Conservation (phyloP, 2,113 vertebrate species). For the Aphyosemion australe region DNA sequence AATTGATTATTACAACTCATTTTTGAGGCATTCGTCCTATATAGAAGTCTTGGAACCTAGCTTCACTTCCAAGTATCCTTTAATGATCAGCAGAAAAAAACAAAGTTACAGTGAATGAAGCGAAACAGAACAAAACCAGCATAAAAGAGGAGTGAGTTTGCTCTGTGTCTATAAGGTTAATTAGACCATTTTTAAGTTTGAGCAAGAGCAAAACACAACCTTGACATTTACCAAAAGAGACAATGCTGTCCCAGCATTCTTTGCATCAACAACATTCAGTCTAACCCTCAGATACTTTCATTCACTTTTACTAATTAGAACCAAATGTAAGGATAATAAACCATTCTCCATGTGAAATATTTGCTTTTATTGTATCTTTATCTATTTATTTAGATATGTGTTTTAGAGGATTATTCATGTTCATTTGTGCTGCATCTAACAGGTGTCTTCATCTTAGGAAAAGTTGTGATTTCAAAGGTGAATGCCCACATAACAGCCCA, state of each 20-base stretch:
- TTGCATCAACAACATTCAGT: conserved; percentile 2
- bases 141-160: background rate
- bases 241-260: background rate
- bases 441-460: no score
- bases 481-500: no score
- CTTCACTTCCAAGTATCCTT: background rate
- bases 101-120: background rate
- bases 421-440: no score
- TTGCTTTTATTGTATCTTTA: background rate
- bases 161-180: background rate
- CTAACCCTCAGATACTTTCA: background rate
- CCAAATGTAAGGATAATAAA: background rate
- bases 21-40: no score
- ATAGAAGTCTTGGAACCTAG: no score
- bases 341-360: background rate
- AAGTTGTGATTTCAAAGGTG: no score
- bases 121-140: background rate
- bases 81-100: background rate
- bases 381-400: no score
- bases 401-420: background rate
- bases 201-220: conserved; percentile 3
- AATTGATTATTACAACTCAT: no score
- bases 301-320: background rate
- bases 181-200: conserved; percentile 7
- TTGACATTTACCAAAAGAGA: conserved; percentile 18